Evolutionary conservation across 1,140 invertebrate genomes (phyloP), one percentile per base, ranked within the genome.

Genomic region (Drosophila pseudoobscura): DNA sequence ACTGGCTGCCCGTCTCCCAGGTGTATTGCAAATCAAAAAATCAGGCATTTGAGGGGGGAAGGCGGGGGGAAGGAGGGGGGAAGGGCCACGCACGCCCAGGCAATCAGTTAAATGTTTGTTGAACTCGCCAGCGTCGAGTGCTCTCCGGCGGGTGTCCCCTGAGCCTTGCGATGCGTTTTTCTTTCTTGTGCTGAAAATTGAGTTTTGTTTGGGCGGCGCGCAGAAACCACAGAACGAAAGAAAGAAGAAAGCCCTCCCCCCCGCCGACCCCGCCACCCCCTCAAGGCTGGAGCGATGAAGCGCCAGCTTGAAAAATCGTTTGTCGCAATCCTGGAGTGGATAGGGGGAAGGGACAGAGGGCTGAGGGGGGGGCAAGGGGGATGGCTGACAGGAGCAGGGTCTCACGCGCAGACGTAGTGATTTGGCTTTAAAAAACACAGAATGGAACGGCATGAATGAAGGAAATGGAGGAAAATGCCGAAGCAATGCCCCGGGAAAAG

Each of bases 21-120:
- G 89, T 91, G 89, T 90, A 91, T 91, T 75, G 85, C 89, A 91
- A 91, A 91, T 91, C 89, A 91, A 91, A 91, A 91, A 90, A 90
- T 85, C 79, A 80, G 78, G 24, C 70, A 79, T 13, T 39, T 11
- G 2, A 39, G 35, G 11, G 11, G 7, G 7, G 29, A 2, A 7
- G 7, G 1, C 2, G 7, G 7, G 7, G 29, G 7, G 3, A 7
- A 2, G 29, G 7, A 8, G 45, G 45, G 45, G 45, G 60, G 15
- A 41, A 44, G 39, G 57, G 35, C 52, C 69, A 80, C 75, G 68
- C 83, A 90, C 65, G 66, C 89, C 83, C 89, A 78, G 77, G 85
- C 89, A 91, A 91, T 91, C 89, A 91, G 89, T 91, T 91, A 91
- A 91, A 91, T 91, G 89, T 90, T 91, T 91, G 78, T 84, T 87